Conservation (phyloP, 1,140 invertebrate genomes). For the Drosophila kepulauana region DNA sequence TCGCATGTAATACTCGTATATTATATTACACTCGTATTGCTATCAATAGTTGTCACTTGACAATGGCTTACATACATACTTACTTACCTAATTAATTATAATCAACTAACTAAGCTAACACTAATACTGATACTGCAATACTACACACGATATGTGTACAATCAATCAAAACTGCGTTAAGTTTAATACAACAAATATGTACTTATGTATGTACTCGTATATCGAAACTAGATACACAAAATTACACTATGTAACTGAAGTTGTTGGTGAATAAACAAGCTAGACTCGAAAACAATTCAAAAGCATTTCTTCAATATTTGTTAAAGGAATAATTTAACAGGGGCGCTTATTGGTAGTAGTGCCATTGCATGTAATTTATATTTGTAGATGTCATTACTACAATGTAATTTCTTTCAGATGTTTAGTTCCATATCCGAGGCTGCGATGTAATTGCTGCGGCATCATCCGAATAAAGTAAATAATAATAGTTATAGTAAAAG, state of each 20-base stretch:
- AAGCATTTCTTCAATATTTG: slow-evolving; percentile 7
- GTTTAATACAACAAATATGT: slow-evolving; percentile 47
- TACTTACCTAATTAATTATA: slow-evolving; percentile 37
- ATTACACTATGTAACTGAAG: slow-evolving; percentile 77
- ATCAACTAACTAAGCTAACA: slow-evolving; percentile 61
- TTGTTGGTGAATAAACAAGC: slow-evolving; percentile 85
- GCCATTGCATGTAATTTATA: too few species aligned
- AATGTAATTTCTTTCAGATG: too few species aligned
- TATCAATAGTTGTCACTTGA: slow-evolving; percentile 22
- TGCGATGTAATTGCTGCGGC: too few species aligned
- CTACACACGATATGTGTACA: slow-evolving; percentile 18
- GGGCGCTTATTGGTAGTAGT: too few species aligned
- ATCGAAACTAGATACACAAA: slow-evolving; percentile 59
- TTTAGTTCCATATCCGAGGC: too few species aligned
- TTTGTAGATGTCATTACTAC: too few species aligned
- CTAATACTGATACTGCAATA: slow-evolving; percentile 29
- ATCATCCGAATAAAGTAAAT: too few species aligned
- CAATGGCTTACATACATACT: slow-evolving; percentile 41
- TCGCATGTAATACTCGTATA: slow-evolving; percentile 4
- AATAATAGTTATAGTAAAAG: neutral
- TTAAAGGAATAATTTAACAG: neutral
- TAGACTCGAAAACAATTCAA: slow-evolving; percentile 63
- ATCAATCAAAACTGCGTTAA: slow-evolving; percentile 60
- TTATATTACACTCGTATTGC: slow-evolving; percentile 17
- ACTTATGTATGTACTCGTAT: slow-evolving; percentile 48